phyloP scores from a whole-genome alignment of 2,797 vertebrate species.

The Pagetopsis macropterus region DNA sequence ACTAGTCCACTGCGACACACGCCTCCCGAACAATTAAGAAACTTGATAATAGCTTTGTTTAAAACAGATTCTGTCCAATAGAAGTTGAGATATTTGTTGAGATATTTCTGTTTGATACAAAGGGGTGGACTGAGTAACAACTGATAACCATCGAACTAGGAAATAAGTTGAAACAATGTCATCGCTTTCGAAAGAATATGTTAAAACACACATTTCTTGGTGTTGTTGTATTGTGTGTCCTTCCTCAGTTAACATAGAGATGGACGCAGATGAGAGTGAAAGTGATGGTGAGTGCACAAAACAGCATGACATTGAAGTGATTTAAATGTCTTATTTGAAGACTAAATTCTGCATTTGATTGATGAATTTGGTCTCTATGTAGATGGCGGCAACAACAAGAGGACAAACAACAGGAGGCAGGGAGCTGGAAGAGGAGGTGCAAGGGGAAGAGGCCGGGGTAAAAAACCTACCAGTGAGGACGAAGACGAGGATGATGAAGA shows the following conservation, averaged over 20 bases:
- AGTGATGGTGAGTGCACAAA: conserved; percentile 85
- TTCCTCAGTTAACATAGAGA: conserved; percentile 86
- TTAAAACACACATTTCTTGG: neutral
- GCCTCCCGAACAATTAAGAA: neutral
- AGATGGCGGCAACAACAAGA: conserved; percentile 50
- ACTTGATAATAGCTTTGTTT: neutral
- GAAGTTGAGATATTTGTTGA: neutral
- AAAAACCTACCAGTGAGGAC: conserved; percentile 72
- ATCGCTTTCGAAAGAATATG: neutral
- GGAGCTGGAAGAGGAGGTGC: conserved; percentile 70
- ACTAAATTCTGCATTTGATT: neutral
- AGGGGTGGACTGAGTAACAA: neutral
- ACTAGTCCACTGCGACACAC: too few relatives aligned
- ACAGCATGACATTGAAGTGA: neutral
- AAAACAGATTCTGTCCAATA: too few relatives aligned
- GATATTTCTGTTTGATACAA: neutral
- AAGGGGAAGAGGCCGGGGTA: conserved; percentile 65
- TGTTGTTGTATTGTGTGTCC: conserved; percentile 33
- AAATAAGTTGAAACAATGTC: too few relatives aligned
- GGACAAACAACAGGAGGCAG: conserved; percentile 63
- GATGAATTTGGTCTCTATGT: neutral
- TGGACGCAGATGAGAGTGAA: conserved; percentile 85
- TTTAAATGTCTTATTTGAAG: neutral
- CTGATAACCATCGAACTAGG: too few relatives aligned
- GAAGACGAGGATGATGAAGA: conserved; percentile 74